phyloP scores from a whole-genome alignment of 2,797 vertebrate genomes.

The Macroramphosus scolopax region DNA sequence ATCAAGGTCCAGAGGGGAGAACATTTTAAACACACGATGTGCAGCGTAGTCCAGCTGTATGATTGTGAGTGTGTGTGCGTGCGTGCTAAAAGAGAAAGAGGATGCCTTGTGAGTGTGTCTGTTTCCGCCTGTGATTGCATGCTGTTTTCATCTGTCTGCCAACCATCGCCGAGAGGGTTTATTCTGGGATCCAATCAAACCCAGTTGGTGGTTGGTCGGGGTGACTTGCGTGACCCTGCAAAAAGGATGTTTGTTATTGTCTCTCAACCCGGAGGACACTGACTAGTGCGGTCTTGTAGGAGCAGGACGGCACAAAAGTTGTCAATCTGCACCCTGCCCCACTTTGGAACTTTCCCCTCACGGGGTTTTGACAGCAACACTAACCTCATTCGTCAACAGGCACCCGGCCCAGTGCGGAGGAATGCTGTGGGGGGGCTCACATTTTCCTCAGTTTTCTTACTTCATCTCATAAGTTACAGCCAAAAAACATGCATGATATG shows the following conservation, averaged over 20 bases:
- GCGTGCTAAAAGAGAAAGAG: not conserved
- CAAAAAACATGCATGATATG: too few relatives aligned
- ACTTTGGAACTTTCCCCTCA: slow-evolving; percentile 47
- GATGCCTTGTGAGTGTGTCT: slow-evolving; percentile 21
- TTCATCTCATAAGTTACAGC: too few relatives aligned
- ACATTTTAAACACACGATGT: slow-evolving; percentile 39
- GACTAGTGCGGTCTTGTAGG: slow-evolving; percentile 56
- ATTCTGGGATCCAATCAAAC: slow-evolving; percentile 56
- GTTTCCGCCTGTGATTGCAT: slow-evolving; percentile 52
- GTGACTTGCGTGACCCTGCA: slow-evolving; percentile 54
- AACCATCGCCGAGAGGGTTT: slow-evolving; percentile 39
- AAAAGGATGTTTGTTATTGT: slow-evolving; percentile 60
- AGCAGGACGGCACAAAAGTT: slow-evolving; percentile 34
- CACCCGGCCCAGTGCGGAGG: slow-evolving; percentile 15
- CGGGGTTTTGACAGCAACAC: slow-evolving; percentile 40
- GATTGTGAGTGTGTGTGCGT: slow-evolving; percentile 4
- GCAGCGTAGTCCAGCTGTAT: slow-evolving; percentile 14
- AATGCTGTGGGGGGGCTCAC: slow-evolving; percentile 13
- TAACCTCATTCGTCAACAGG: slow-evolving; percentile 50
- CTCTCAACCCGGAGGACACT: slow-evolving; percentile 29
- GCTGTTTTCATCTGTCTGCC: slow-evolving; percentile 42
- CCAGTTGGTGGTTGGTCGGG: slow-evolving; percentile 10
- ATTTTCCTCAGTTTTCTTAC: not conserved
- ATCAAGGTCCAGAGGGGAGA: too few relatives aligned
- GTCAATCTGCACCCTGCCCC: slow-evolving; percentile 54